Evolutionary conservation across 2,888 invertebrate genomes (phyloP), one percentile per base, ranked within the genome.

Genomic region (Rotaria sp.): DNA sequence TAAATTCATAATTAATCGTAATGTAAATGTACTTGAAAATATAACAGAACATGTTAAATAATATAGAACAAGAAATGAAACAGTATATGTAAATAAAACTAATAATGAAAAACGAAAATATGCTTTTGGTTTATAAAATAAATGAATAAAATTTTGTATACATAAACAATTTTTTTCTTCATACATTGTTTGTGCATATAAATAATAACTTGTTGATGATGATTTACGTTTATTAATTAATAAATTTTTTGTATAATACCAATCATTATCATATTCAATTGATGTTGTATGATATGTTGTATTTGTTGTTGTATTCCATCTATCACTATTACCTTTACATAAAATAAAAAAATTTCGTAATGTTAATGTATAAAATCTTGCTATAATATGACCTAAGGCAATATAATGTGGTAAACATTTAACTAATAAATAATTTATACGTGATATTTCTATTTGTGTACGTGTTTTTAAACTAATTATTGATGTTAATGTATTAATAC

Each of bases 91-190:
- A 80, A 80, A 80, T 80, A 80, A 80, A 11, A 80, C 45, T 15
- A 80, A 45, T 80, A 80, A 80, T 80, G 80, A 80, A 45, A 45
- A 80, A 41, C 80, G 80, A 80, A 80, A 80, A 80, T 80, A 80
- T 11, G 80, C 45, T 80, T n/a, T 24, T 80, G 80, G 80, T 80
- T 80, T 80, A 45, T 80, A 80, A 41, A 80, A 80, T 80, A 26
- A 45, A 80, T 80, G 41, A 45, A n/a, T 21, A 41, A 41, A 45
- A 26, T 26, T 45, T 26, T n/a, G 21, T 30, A 67, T 15, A 15
- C 30, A 30, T 67, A 2, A 45, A n/a, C 45, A 80, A 67, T 15
- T 35, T 0, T 21, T 67, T 45, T 45, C 45, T 45, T 41, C 45
- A 45, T 80, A 8, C 15, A 80, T 21, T 2, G 41, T 41, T n/a